Evolutionary conservation across 1,140 invertebrate genomes (phyloP).

Genomic region (Micrasema minimum): DNA sequence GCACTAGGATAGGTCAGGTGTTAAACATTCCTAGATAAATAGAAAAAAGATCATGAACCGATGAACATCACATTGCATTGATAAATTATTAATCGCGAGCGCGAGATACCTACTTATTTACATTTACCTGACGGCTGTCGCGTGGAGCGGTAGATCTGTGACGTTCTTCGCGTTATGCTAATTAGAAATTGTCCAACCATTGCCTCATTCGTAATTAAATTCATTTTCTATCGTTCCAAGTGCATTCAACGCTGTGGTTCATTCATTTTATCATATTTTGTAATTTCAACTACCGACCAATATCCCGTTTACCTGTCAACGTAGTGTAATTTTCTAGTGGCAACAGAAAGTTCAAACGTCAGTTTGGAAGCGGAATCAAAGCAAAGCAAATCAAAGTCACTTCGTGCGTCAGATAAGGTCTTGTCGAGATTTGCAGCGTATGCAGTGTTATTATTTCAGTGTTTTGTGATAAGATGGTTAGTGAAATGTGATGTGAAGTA

Average conservation of each 20-base stretch:
- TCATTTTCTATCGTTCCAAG: background rate
- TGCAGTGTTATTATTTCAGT: conserved; percentile 16
- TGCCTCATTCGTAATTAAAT: conserved; percentile 19
- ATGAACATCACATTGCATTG: too few relatives aligned
- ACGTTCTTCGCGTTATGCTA: conserved; percentile 28
- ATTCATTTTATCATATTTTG: conserved; percentile 18
- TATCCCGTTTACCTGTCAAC: conserved; percentile 35
- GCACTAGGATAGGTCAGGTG: too few relatives aligned
- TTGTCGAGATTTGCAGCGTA: conserved; percentile 10
- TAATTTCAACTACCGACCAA: background rate
- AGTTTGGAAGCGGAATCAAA: conserved; percentile 11
- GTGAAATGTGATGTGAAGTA: conserved; percentile 41
- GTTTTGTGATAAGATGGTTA: conserved; percentile 25
- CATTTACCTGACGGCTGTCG: conserved; percentile 34
- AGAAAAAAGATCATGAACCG: too few relatives aligned
- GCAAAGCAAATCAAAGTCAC: too few relatives aligned
- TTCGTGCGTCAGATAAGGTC: conserved; percentile 25
- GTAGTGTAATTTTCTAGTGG: conserved; percentile 8
- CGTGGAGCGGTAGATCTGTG: conserved; percentile 10
- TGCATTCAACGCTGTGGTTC: background rate
- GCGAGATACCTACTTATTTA: conserved; percentile 23
- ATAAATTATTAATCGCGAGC: too few relatives aligned
- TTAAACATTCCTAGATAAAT: too few relatives aligned
- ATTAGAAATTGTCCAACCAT: conserved; percentile 24
- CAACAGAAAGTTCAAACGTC: conserved; percentile 37